Conservation (phyloP, 2,113 vertebrate species). For the Carlito syrichta region DNA sequence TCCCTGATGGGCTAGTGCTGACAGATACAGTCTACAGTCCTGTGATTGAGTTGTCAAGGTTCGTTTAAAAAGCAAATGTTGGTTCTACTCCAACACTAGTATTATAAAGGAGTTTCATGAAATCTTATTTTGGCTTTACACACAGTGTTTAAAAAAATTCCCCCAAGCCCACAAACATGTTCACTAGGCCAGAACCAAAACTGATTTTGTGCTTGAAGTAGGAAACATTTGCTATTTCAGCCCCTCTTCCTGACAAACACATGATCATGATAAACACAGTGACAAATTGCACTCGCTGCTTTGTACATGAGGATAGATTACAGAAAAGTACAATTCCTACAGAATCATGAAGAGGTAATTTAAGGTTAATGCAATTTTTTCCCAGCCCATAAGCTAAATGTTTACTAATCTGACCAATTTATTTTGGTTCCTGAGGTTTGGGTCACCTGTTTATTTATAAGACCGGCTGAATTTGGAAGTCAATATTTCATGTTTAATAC, state of each 20-base stretch:
- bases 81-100: background rate
- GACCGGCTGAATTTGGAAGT: slow-evolving; percentile 43
- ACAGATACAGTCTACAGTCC: background rate
- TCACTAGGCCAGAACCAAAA: slow-evolving; percentile 43
- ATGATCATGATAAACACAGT: slow-evolving; percentile 44
- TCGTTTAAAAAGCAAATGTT: slow-evolving; percentile 39
- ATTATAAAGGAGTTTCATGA: slow-evolving; percentile 22
- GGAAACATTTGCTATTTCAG: slow-evolving; percentile 53
- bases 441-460: slow-evolving; percentile 66
- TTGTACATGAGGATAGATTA: background rate
- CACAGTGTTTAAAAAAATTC: slow-evolving; percentile 44
- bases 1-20: background rate
- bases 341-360: slow-evolving; percentile 36
- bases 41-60: background rate
- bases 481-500: slow-evolving; percentile 39
- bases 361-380: slow-evolving; percentile 55
- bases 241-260: slow-evolving; percentile 52
- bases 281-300: slow-evolving; percentile 28
- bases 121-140: slow-evolving; percentile 45
- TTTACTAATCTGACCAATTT: slow-evolving; percentile 60
- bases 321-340: slow-evolving; percentile 1
- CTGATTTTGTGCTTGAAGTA: slow-evolving; percentile 43
- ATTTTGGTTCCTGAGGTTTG: slow-evolving; percentile 65
- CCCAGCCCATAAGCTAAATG: slow-evolving; percentile 52
- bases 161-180: background rate